Evolutionary conservation across 2,113 vertebrate species (phyloP).

Genomic region (Nannospalax galili): DNA sequence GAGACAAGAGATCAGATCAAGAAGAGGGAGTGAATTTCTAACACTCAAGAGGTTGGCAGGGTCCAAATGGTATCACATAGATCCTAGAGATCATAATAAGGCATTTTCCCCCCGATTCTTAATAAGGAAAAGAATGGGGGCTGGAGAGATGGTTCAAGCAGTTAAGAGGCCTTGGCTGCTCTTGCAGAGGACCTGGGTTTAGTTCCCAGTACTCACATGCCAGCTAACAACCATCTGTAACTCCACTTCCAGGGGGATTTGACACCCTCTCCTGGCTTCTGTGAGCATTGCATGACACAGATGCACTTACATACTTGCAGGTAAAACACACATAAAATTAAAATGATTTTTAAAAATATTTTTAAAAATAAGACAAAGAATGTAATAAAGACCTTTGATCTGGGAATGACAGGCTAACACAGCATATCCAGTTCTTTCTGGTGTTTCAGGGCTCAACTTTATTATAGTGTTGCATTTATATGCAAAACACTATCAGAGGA

Average conservation of each 20-base stretch:
- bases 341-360: no score
- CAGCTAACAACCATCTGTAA: no score
- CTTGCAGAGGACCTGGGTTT: no score
- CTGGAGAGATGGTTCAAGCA: no score
- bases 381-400: not conserved
- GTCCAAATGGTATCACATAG: not conserved
- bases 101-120: not conserved
- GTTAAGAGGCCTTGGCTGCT: no score
- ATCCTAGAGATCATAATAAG: not conserved
- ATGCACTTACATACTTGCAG: no score
- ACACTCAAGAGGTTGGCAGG: not conserved
- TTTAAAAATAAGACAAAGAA: not conserved
- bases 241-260: no score
- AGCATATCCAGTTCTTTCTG: not conserved
- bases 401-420: not conserved
- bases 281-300: no score
- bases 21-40: not conserved
- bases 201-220: no score
- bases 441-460: not conserved
- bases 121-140: not conserved
- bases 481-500: not conserved
- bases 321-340: no score
- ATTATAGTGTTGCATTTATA: not conserved
- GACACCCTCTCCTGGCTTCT: no score
- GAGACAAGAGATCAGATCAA: no score